Evolutionary conservation across 2,888 invertebrate species (phyloP), one percentile per base, ranked within the genome.

Genomic region (Drosophila antonietae): DNA sequence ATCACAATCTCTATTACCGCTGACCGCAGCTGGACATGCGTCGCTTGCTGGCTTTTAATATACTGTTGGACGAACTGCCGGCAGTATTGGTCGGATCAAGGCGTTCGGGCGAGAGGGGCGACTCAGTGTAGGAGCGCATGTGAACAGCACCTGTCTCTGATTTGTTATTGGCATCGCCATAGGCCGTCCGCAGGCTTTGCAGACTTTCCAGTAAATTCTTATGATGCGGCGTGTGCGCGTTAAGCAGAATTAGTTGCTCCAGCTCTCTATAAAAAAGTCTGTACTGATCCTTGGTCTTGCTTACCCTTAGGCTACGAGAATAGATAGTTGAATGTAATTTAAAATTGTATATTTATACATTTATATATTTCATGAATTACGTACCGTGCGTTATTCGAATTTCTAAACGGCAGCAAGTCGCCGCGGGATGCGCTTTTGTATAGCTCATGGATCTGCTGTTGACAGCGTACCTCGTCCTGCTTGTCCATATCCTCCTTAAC

Each of bases 261-360:
- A 98, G 92, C 91, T 99, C 98, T 37, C 95, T 94, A 96, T 98
- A 99, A 91, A 98, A 95, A 35, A 97, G 94, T 52, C 97, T 95
- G 93, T 98, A 98, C 86, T 98, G 97, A 89, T 98, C 98, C 83
- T 98, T 98, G 75, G 96, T 94, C 28, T 96, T 95, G 12, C 93
- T 93, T 1, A 93, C 93, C 80, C 92, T 92, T 3, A 92, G 66
- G 33, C 92, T 92, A 73, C 56, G 18, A 18, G 6, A 10, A 8
- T 2, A 6, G 10, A 35, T 3, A 18, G 14, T 37, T 23, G 5
- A 35, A 9, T 52, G 7, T 9, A 15, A 47, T 28, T 28, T 28
- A 2, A 5, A 31, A 49, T 10, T 2, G 6, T 6, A 39, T 39
- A 39, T 15, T 15, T 37, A 9, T 49, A 28, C 4, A 47, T 28